phyloP scores from a whole-genome alignment of 2,797 vertebrate species.

The Melanogrammus aeglefinus region DNA sequence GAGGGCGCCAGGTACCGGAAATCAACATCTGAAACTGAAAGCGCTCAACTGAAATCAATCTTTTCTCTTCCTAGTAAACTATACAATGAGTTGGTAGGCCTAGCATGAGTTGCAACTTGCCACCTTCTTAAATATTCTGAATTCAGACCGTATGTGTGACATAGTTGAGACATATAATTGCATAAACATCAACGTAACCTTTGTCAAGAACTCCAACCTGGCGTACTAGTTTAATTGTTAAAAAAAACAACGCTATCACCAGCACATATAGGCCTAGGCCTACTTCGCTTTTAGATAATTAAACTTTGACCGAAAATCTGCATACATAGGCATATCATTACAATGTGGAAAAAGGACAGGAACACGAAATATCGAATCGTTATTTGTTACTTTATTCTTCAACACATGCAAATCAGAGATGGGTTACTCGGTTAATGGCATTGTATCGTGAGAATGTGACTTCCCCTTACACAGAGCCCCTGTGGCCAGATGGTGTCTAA shows the following conservation, averaged over 20 bases:
- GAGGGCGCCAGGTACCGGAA: slow-evolving; percentile 39
- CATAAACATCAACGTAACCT: no score
- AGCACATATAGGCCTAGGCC: no score
- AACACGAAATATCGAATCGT: no score
- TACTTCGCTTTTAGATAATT: no score
- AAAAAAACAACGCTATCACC: no score
- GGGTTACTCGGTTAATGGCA: background rate
- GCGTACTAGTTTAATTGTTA: no score
- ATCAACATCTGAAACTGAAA: background rate
- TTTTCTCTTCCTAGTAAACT: background rate
- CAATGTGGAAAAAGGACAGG: no score
- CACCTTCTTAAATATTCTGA: background rate
- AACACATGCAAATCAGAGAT: slow-evolving; percentile 4
- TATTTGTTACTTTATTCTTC: background rate
- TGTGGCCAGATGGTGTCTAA: slow-evolving; percentile 39
- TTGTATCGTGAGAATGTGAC: background rate
- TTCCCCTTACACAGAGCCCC: slow-evolving; percentile 46
- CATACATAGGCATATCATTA: no score
- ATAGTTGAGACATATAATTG: no score
- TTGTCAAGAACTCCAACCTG: no score
- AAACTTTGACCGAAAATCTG: no score
- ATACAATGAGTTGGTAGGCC: background rate
- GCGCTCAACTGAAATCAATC: background rate
- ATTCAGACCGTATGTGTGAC: background rate
- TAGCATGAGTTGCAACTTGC: background rate